These are phyloP conservation scores for Epinotia ramella DNA, from an alignment of 2,888 invertebrate species.

Conservation along the genomic window DNA sequence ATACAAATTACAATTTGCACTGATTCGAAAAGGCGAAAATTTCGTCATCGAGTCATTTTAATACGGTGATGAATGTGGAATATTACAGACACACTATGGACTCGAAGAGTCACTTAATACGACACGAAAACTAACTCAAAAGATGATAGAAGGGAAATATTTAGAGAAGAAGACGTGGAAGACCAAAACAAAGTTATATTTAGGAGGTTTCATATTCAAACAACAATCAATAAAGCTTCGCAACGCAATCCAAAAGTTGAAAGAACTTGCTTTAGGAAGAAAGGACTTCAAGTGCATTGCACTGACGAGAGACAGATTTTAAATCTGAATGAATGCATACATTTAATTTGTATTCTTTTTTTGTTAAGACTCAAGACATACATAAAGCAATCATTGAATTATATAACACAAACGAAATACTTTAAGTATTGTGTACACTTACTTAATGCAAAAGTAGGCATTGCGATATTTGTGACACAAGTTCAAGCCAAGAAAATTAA, in stretches of 20 bases:
- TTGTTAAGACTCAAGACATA: neutral
- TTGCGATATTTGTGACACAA: neutral
- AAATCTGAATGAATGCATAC: neutral
- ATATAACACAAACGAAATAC: neutral
- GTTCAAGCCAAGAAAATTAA: neutral
- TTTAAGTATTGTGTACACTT: neutral
- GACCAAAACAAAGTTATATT: neutral
- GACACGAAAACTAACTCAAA: neutral
- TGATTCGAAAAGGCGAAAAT: neutral
- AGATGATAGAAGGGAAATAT: neutral
- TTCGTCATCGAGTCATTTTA: neutral
- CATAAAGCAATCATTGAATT: neutral
- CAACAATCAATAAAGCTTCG: no score
- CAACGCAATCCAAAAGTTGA: neutral
- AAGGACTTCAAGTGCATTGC: neutral
- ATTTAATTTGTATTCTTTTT: neutral
- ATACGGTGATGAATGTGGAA: neutral
- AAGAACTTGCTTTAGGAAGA: conserved; percentile 5
- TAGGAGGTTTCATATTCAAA: no score
- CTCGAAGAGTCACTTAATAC: neutral
- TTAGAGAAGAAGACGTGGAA: neutral
- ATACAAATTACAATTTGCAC: no score
- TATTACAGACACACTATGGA: neutral
- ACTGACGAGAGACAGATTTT: neutral
- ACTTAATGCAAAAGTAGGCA: conserved; percentile 1